Evolutionary conservation across 2,888 invertebrate genomes (phyloP).

Genomic region (Xylota segnis): DNA sequence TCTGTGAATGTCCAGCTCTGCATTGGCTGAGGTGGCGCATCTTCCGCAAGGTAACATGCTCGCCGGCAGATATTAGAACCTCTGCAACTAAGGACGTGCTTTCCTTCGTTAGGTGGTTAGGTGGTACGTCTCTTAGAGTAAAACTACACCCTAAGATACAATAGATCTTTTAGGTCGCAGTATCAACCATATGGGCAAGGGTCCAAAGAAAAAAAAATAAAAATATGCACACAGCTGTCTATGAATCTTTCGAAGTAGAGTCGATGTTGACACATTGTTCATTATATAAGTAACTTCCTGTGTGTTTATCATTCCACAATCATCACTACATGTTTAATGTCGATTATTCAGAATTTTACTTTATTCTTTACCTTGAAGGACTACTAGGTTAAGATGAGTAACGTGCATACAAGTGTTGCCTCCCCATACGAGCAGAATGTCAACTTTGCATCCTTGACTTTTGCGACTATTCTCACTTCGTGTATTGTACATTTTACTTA

Average conservation of each 20-base stretch:
- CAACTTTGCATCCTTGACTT: not conserved
- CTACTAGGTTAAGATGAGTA: not conserved
- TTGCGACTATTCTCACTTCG: not conserved
- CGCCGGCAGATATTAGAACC: too few species aligned
- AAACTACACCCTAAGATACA: too few species aligned
- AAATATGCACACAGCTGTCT: not conserved
- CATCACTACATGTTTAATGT: not conserved
- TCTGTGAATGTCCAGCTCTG: too few species aligned
- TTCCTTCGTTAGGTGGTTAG: too few species aligned
- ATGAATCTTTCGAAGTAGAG: conserved; percentile 34
- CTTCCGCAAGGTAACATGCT: too few species aligned
- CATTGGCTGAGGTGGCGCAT: too few species aligned
- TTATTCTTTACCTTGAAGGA: not conserved
- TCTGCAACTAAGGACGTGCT: too few species aligned
- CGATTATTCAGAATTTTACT: not conserved
- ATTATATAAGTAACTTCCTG: conserved; percentile 55
- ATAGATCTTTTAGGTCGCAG: too few species aligned
- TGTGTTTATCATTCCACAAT: conserved; percentile 1
- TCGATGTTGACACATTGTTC: conserved; percentile 56
- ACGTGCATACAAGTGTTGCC: not conserved
- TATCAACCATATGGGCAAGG: too few species aligned
- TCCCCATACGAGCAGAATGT: not conserved
- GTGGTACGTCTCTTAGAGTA: too few species aligned
- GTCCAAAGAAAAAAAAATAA: too few species aligned
- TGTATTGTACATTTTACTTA: not conserved